Evolutionary conservation across 2,797 vertebrate species (phyloP), one percentile per base, ranked within the genome.

Genomic region (Pseudopleuronectes americanus): DNA sequence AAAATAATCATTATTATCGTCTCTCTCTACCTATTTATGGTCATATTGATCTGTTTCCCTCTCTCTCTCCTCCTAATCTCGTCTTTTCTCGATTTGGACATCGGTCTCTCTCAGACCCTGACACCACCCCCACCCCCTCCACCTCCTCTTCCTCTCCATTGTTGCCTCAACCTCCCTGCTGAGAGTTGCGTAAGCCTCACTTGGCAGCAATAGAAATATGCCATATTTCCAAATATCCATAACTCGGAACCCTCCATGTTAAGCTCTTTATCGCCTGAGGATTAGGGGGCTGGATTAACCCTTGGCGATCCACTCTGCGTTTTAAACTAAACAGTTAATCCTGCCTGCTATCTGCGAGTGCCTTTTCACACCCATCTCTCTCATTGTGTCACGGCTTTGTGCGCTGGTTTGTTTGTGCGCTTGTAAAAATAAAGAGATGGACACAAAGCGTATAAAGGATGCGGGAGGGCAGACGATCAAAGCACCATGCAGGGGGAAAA

Each of bases 221-320:
- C 66, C 64, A 70, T 81, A 83, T 86, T 89, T 87, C 83, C 78
- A 76, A 86, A 89, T 81, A 89, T 86, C 68, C 76, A 62, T 81
- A 87, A 85, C 70, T 79, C 77, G 12, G 17, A 77, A 71, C 72
- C 80, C 62, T 76, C 77, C 68, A 59, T 76, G 84, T 76, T 87
- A 87, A 91, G 83, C 85, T 83, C 80, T 87, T 89, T 86, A 90
- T 85, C 69, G 65, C 71, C 8, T 56, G 45, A 64, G 85, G 87
- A 91, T 92, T 90, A 86, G 17, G 12, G 55, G 63, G 64, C 22
- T 52, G 76, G 68, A 81, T 88, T 89, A 90, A 90, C 88, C 79
- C 83, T 72, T 79, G 36, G 73, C 63, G 65, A 56, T 78, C 69
- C 71, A 64, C 51, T 78, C 67, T 83, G 41, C 60, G 58, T 76